Percentiles rank a stretch among this genome's conserved stretches.
Conservation (phyloP, 2,113 vertebrate genomes). For the Prunella fulvescens region DNA sequence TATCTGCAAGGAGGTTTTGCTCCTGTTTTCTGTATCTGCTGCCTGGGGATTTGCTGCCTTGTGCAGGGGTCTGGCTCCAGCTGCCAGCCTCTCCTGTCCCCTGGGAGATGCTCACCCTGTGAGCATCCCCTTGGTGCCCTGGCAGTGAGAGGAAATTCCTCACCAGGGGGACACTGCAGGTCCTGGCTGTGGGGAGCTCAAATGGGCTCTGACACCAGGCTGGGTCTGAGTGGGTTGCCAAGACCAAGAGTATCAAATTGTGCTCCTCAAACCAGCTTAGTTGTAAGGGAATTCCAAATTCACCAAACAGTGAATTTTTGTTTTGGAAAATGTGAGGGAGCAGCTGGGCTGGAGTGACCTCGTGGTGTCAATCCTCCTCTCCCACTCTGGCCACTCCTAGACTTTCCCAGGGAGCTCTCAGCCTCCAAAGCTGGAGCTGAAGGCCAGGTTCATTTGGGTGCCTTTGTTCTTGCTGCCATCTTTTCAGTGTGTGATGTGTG, state of each 20-base stretch:
- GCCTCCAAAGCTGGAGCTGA: neutral
- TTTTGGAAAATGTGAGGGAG: neutral
- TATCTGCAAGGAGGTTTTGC: neutral
- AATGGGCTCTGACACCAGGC: fast-evolving
- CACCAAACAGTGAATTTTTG: neutral
- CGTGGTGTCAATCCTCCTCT: neutral
- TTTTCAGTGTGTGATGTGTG: neutral
- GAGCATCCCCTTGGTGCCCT: neutral
- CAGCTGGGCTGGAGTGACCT: neutral
- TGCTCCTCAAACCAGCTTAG: neutral
- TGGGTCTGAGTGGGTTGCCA: neutral
- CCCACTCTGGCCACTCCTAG: neutral
- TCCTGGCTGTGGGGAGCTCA: neutral
- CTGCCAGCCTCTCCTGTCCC: neutral
- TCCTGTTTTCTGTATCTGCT: too few relatives aligned
- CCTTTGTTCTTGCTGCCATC: neutral
- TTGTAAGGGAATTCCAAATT: too few relatives aligned
- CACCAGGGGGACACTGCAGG: neutral
- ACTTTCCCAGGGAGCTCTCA: neutral
- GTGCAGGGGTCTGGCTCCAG: neutral
- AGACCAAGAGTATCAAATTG: fast-evolving
- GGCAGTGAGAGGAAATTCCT: neutral
- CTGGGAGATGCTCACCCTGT: neutral
- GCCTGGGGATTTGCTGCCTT: neutral
- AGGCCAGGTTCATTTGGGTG: neutral